Evolutionary conservation across 2,797 vertebrate species (phyloP), one percentile per base, ranked within the genome.

Genomic region (Sus cebifrons): DNA sequence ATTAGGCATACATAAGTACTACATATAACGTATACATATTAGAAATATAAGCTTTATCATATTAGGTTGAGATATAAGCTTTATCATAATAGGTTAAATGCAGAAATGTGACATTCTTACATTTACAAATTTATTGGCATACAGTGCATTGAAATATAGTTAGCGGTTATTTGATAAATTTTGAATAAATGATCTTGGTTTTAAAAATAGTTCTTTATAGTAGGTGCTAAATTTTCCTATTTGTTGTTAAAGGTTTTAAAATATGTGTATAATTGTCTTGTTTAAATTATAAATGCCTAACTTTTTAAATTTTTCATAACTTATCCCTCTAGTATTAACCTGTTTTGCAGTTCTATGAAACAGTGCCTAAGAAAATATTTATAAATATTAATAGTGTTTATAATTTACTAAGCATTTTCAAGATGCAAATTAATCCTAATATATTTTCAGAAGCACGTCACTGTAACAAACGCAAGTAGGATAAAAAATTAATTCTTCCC

Each of bases 341-440:
- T 77, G 14, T 14, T 89, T 0, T 58, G 12, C 77, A 73, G 79
- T 78, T 95, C 25, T 95, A 13, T 87, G 68, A 2, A 89, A 67
- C 0, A 84, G 9, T 58, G 21, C 23, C 25, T 29, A 86, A 9
- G 16, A 92, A 92, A 90, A 94, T 85, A 49, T 62, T 21, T 74
- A 84, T 96, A 88, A 96, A 77, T 89, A 86, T 96, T 93, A 89
- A 83, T 81, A 83, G 58, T 65, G n/a, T 60, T 79, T 92, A 93
- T 85, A 89, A 92, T 96, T 77, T 81, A 81, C 81, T 65, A 96
- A 78, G 12, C 1, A 83, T 54, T 82, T 94, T 87, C 25, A 94
- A 84, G 40, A 27, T 67, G 32, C 86, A 93, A 92, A 70, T 96
- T 40, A 73, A 56, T 77, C 62, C 6, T 92, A 62, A 85, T 75